Evolutionary conservation across 2,113 vertebrate genomes (phyloP).

Genomic region (Plotosus lineatus): DNA sequence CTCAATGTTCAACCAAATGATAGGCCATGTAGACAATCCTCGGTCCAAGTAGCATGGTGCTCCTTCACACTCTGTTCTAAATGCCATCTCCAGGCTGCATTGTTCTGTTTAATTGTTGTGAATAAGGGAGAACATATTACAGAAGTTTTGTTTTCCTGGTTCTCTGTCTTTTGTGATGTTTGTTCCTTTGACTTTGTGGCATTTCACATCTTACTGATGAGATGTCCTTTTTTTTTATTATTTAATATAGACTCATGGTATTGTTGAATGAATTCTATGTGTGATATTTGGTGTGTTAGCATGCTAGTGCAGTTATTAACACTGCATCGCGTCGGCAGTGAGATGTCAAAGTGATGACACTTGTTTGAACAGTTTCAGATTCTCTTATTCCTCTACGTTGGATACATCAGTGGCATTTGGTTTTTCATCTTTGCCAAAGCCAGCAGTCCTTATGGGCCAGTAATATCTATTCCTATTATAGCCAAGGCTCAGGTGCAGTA

Average conservation of each 20-base stretch:
- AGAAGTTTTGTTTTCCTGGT: neutral
- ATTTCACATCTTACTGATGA: neutral
- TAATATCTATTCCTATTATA: neutral
- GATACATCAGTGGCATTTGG: neutral
- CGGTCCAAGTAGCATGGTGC: conserved; percentile 4
- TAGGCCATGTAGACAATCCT: neutral
- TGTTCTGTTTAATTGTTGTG: neutral
- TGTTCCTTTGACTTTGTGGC: conserved; percentile 7
- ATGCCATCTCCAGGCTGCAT: conserved; percentile 25
- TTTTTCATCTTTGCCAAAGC: neutral
- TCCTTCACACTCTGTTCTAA: neutral
- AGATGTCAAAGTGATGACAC: conserved; percentile 1
- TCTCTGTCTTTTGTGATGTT: neutral
- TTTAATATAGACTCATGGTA: neutral
- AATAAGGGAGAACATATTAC: neutral
- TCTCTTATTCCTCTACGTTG: neutral
- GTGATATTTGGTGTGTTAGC: conserved; percentile 32
- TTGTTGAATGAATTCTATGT: conserved; percentile 15
- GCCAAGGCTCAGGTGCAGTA: neutral
- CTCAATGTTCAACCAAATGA: conserved; percentile 9
- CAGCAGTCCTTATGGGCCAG: neutral
- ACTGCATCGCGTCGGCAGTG: conserved; percentile 23
- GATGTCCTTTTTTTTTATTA: conserved; percentile 20
- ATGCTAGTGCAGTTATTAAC: conserved; percentile 31
- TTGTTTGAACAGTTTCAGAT: neutral